Evolutionary conservation across 2,888 invertebrate species (phyloP), one percentile per base, ranked within the genome.

Genomic region (Drepanosiphum platanoidis): DNA sequence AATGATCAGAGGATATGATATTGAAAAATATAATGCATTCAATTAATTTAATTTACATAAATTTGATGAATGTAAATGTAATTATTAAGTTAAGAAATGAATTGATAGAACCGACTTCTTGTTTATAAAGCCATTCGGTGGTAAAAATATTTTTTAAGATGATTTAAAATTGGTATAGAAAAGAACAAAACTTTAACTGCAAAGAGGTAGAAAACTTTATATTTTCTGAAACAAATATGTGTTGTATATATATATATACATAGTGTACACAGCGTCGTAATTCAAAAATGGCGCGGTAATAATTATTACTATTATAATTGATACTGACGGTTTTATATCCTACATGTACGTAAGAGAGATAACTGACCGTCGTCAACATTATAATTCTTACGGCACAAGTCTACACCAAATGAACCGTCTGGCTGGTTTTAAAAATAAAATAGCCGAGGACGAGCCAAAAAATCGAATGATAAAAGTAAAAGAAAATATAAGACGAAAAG

Each of bases 301-400:
- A 75, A 36, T 75, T 27, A 66, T 34, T 27, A 82, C 42, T 64
- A 27, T 66, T 68, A 66, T 75, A 83, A 83, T 75, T 75, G 75
- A 75, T 75, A 84, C 52, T 75, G 83, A 77, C 83, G 52, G 64
- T 75, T 84, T 84, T 84, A 75, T 74, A 27, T 7, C 36, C 46
- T 52, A 66, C 46, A n/a, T 42, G 46, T 68, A 13, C 74, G 34
- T 46, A 70, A 36, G 30, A 18, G 27, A 72, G 52, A 84, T 42
- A 84, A 84, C 83, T 84, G 83, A 84, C 83, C 83, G 75, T 68
- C 36, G 68, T 84, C 83, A 84, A 84, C 75, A 77, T 77, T 84
- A 77, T 84, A 46, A 68, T 75, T 84, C 68, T 75, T 84, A 71
- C 36, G 71, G 30, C 3, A 30, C 32, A 32, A 75, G 80, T 36